Base-by-base conservation (phyloP, 1,140 invertebrate species). In the Sesamia nonagrioides region DNA sequence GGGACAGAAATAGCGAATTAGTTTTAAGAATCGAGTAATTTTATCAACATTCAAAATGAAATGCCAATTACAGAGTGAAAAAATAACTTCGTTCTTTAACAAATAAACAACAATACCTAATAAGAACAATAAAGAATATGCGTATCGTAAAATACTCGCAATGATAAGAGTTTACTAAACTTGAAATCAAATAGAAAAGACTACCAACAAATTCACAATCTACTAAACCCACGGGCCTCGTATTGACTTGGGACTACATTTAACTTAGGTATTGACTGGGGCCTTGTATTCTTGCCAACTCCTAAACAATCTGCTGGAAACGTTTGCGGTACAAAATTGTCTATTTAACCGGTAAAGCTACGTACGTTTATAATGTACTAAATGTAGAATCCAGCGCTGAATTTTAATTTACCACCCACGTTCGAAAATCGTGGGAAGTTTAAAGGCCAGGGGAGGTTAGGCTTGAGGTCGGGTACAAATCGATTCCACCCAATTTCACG, bases 321-420 rank as follows among this genome's bases (percentile, higher is more conserved):
- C 33, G 68, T 71, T 71, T 71, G 68, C 68, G 48, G 68, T 35
- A 71, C 68, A 50, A 71, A 71, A 71, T 71, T 71, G 68, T 71
- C 48, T 71, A 54, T 33, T 71, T 54, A 71, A 18, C 45, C 45
- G 48, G 68, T 71, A 42, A 8, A 69, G 33, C 61, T 66, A 40
- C 8, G 61, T 66, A 54, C 48, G 45, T 71, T 17, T 54, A 6
- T 48, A 71, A 71, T 18, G 18, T 71, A 71, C 45, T 15, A 18
- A 54, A 54, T 6, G 42, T n/a, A n/a, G n/a, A n/a, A n/a, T n/a
- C n/a, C n/a, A n/a, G n/a, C n/a, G n/a, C n/a, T n/a, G 7, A 13
- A 15, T 9, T 27, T 27, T 9, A 45, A 45, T 68, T 56, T 48
- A 48, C 13, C 45, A 9, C 13, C 13, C 45, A 48, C 45, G 45